These are phyloP conservation scores for Coranthus polyacanthus DNA, from an alignment of 2,797 vertebrate genomes.

Conservation along the genomic window DNA sequence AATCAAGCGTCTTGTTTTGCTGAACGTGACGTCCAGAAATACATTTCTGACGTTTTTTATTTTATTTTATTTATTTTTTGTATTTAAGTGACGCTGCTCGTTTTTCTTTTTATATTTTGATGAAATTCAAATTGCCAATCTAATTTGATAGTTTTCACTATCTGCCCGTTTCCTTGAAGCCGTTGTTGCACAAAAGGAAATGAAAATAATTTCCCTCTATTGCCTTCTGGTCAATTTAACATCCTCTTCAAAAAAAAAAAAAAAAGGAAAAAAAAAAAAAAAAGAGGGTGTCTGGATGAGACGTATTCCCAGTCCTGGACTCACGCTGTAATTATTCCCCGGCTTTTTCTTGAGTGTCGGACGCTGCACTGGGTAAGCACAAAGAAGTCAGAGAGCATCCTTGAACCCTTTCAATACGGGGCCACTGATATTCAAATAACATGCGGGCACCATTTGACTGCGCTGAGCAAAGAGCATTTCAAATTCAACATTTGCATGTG, in stretches of 20 bases:
- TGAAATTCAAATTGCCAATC: slow-evolving; percentile 61
- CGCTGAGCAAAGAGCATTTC: slow-evolving; percentile 92
- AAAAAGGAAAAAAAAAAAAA: slow-evolving; percentile 77
- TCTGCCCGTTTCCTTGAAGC: slow-evolving; percentile 67
- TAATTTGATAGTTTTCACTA: slow-evolving; percentile 75
- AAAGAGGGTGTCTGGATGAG: slow-evolving; percentile 93
- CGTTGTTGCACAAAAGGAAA: slow-evolving; percentile 92
- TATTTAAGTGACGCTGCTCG: background rate
- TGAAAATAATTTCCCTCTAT: slow-evolving; percentile 99
- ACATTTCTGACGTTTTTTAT: slow-evolving; percentile 4
- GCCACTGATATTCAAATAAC: slow-evolving; percentile 99
- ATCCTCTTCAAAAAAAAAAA: slow-evolving; percentile 89
- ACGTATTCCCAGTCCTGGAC: slow-evolving; percentile 95
- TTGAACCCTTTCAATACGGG: slow-evolving; percentile 98
- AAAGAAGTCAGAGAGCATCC: slow-evolving; percentile 99
- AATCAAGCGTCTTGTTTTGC: background rate
- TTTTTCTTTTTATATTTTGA: slow-evolving; percentile 40
- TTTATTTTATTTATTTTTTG: background rate
- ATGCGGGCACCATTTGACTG: slow-evolving; percentile 94
- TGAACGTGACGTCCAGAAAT: too few relatives aligned
- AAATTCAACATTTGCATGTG: slow-evolving; percentile 98
- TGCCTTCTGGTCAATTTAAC: slow-evolving; percentile 99
- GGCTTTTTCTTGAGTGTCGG: slow-evolving; percentile 93
- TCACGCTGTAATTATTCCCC: slow-evolving; percentile 97
- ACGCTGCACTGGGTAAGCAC: slow-evolving; percentile 99